Evolutionary conservation across 2,888 invertebrate species (phyloP), one percentile per base, ranked within the genome.

Genomic region (Cheilosia urbana): DNA sequence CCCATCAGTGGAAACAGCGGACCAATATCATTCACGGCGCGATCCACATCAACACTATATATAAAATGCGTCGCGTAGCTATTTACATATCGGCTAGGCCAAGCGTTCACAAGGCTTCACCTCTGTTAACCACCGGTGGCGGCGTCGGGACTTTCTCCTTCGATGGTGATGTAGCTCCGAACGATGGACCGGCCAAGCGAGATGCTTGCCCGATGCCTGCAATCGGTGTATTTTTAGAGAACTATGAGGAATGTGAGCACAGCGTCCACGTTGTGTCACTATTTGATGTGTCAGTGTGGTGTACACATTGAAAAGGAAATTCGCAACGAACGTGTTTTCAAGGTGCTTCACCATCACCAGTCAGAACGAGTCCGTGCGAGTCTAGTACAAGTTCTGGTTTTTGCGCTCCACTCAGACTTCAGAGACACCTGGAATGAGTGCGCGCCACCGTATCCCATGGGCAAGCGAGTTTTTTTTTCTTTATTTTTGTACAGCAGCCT

Each of bases 301-400:
- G 49, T 27, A 49, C 37, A 60, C 66, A 76, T 58, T 21, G 55
- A 68, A 72, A 72, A 81, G 69, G 63, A 79, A 75, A 79, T 69
- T 71, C 24, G 58, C 69, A 75, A 34, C 80, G 24, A 71, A 79
- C 79, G 57, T 57, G 79, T 75, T 84, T 80, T 84, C 84, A 84
- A 84, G 84, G 84, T 84, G 79, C 73, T 27, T 34, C 45, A 24
- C n/a, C 49, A 51, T 34, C 45, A 24, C n/a, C 49, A 51, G 62
- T 73, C 63, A 69, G 84, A 84, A 84, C 79, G 60, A 37, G 84
- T 84, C 69, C 27, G 19, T 19, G 42, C 27, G 65, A 65, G 24
- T 58, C 6, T 34, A 65, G 58, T 69, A 66, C 51, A 51, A 40
- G 51, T 76, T 72, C 66, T 68, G 34, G 42, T 73, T 51, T 78